Percentiles rank a stretch among this genome's conserved stretches.
Conservation (phyloP, 2,888 invertebrate species). For the Neoascia interrupta region DNA sequence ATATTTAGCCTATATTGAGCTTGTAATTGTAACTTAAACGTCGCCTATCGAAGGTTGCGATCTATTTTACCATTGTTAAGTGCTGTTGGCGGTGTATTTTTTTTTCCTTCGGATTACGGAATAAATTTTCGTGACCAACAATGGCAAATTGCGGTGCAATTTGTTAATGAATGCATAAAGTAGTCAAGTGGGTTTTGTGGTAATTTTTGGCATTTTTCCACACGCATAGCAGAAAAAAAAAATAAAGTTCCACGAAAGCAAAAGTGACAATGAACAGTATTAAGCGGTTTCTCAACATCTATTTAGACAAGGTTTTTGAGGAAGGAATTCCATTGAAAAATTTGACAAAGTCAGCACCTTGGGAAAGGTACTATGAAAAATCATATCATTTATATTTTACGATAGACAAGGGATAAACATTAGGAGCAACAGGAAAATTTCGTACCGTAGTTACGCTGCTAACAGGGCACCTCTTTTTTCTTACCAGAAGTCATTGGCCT, state of each 20-base stretch:
- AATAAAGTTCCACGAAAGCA: neutral
- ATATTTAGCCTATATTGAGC: too few relatives aligned
- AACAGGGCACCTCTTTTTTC: too few relatives aligned
- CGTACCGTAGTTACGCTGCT: too few relatives aligned
- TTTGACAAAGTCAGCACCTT: too few relatives aligned
- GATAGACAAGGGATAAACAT: too few relatives aligned
- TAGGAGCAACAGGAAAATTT: too few relatives aligned
- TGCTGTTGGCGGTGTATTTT: neutral
- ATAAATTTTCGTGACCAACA: conserved; percentile 26
- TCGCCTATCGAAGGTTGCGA: conserved; percentile 31
- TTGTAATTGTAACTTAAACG: conserved; percentile 12
- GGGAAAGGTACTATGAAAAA: too few relatives aligned
- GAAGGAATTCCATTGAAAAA: too few relatives aligned
- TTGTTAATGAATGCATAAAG: conserved; percentile 30
- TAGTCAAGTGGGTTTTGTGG: conserved; percentile 15
- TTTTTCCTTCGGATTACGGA: conserved; percentile 14
- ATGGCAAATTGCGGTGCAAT: conserved; percentile 35
- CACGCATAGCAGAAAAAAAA: neutral
- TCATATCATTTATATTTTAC: too few relatives aligned
- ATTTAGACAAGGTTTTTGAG: neutral
- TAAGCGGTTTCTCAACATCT: neutral
- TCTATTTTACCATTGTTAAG: conserved; percentile 7
- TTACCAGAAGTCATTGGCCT: too few relatives aligned
- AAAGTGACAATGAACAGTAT: neutral
- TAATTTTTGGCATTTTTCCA: conserved; percentile 8